Conservation (phyloP, 1,140 invertebrate species). For the Leptinotarsa lineolata region DNA sequence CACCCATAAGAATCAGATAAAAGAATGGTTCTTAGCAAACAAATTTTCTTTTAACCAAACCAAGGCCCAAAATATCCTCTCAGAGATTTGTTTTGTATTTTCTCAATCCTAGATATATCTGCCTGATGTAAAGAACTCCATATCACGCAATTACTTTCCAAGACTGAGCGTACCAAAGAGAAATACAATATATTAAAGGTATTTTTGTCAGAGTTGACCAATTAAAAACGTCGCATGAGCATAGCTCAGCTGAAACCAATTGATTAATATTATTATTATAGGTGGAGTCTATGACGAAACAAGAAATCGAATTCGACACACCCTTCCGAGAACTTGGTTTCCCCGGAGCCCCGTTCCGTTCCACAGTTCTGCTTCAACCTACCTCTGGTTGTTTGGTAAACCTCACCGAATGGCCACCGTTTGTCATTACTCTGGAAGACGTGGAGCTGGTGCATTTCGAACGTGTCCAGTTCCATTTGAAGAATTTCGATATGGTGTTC, state of each 20-base stretch:
- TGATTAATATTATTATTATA: slow-evolving; percentile 40
- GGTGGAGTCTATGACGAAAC: slow-evolving; percentile 94
- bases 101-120: no score
- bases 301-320: slow-evolving; percentile 97
- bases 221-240: neutral
- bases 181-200: no score
- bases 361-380: slow-evolving; percentile 94
- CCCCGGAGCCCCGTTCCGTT: slow-evolving; percentile 95
- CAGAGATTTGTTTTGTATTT: no score
- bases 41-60: no score
- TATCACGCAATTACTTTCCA: no score
- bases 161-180: no score
- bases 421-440: slow-evolving; percentile 97
- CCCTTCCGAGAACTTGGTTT: slow-evolving; percentile 98
- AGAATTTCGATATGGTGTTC: slow-evolving; percentile 99
- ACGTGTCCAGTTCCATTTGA: slow-evolving; percentile 96
- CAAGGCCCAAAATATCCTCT: no score
- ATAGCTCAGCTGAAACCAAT: neutral
- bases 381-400: slow-evolving; percentile 96
- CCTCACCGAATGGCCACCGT: slow-evolving; percentile 98
- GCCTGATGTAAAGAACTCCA: no score
- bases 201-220: no score
- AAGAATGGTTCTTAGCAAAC: no score
- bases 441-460: slow-evolving; percentile 99
- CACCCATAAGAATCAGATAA: no score